A percentile compares a stretch with the other conserved stretches of the same genome.
Evolutionary conservation across 1,140 invertebrate species (phyloP).

Genomic region (Lutraria rhynchaena): DNA sequence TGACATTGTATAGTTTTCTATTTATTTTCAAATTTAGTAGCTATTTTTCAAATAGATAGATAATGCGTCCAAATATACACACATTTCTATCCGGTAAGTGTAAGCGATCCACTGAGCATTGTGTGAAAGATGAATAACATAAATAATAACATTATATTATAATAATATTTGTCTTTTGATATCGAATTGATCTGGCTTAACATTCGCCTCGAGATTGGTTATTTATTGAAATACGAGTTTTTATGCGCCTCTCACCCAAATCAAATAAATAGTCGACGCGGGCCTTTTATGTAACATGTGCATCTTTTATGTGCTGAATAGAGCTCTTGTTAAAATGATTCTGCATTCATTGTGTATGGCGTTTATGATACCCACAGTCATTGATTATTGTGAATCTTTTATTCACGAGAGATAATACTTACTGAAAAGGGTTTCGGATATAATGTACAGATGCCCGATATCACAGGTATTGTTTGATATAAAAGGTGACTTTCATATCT

Average conservation of each 20-base stretch:
- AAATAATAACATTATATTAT: constrained; percentile 20
- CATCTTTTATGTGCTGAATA: constrained; percentile 31
- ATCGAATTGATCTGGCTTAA: neutral
- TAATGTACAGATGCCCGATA: constrained; percentile 5
- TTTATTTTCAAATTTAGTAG: neutral
- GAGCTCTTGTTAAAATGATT: constrained; percentile 2
- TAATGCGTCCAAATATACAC: neutral
- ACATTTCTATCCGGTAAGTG: neutral
- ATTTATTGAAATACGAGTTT: constrained; percentile 18
- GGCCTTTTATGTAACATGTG: constrained; percentile 17
- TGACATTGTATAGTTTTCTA: no score
- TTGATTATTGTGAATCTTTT: constrained; percentile 5
- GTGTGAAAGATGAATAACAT: neutral
- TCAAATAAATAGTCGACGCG: constrained; percentile 30
- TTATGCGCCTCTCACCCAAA: constrained; percentile 1
- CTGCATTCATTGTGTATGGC: constrained; percentile 20
- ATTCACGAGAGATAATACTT: constrained; percentile 26
- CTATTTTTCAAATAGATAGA: neutral
- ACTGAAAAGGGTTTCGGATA: constrained; percentile 11
- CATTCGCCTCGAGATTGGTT: constrained; percentile 15
- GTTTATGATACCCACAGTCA: neutral
- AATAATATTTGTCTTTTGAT: constrained; percentile 9
- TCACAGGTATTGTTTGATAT: constrained; percentile 2
- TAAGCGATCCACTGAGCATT: no score
- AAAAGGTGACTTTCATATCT: no score